Base-by-base conservation (phyloP, 2,888 invertebrate genomes). In the Geophilus truncorum region DNA sequence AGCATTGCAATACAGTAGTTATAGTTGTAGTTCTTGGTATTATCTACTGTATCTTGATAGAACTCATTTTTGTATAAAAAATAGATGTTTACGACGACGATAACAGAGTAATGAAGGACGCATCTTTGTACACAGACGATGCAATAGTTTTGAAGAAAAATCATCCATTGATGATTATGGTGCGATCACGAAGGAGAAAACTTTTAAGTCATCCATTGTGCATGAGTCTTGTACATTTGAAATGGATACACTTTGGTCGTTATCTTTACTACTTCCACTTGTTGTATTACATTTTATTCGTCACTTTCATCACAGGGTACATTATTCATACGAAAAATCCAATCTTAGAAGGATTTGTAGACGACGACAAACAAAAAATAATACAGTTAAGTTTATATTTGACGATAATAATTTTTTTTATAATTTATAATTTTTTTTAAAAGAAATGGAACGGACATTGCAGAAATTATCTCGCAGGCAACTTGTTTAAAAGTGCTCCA, bases 181-280 rank as follows among this genome's bases (percentile, higher is more conserved):
- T 85, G 70, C 84, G 85, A 12, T 84, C 86, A 6, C 85, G 87
- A 80, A 85, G 87, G 82, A 87, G 88, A 82, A 85, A 87, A 78
- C 85, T 89, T 78, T 84, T 89, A 62, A 87, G 86, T 45, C 89
- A 89, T 83, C 89, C 89, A 1, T 84, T 89, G 79, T 88, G 88
- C 76, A 86, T 87, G 9, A 87, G 87, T 25, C 84, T 89, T 57
- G 84, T 89, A 36, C 85, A 86, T 81, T 86, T 88, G 83, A 89
- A 89, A 83, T 89, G 89, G 89, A 86, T 86, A 83, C 85, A 85
- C 36, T 87, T 87, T 83, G 89, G 88, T 1, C 86, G 88, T 79
- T 86, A 86, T 82, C 85, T 89, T 82, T 89, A 89, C 85, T 89
- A 89, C 84, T 83, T 85, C 76, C 88, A 88, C 81, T 86, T 89